Evolutionary conservation across 2,113 vertebrate species (phyloP), one percentile per base, ranked within the genome.

Genomic region (Seriola dumerili): DNA sequence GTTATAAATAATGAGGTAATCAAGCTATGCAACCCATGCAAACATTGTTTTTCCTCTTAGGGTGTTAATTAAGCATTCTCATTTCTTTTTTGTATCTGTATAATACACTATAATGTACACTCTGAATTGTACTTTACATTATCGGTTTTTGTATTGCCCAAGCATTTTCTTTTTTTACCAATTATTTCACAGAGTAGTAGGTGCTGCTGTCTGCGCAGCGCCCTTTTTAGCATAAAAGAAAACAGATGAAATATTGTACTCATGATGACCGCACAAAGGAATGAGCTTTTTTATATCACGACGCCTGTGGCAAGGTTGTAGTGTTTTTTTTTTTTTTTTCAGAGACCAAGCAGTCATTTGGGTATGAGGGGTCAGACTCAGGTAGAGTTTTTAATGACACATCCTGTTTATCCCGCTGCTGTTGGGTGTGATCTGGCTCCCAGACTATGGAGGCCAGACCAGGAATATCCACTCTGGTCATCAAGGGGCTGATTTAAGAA

Each of bases 371-470:
- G 85, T 85, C 83, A 91, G 74, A 80, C 75, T 50, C 83, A 89
- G 91, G 91, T 92, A 90, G 70, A 69, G 81, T 92, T 94, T 89
- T 96, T 96, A 95, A 95, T 96, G 95, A 95, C 90, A 83, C 94
- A 95, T 96, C 96, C 96, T 95, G 96, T 96, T 96, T 96, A 95
- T 94, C 65, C 63, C 74, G 46, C 94, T 94, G 91, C 93, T 95
- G 73, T 94, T 96, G 96, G 96, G 95, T 96, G 95, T 94, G 92
- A 96, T 95, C 95, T 90, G 87, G 61, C 83, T 79, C 74, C 48
- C 78, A 88, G 70, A 87, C 85, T 88, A 88, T 83, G 78, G 76
- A 84, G 67, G 48, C 46, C 81, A 75, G 66, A 77, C 48, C 78
- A 57, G 70, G 84, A 86, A 63, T 63, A 70, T 80, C 67, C 80